These are phyloP conservation scores for Micromussa lordhowensis DNA, from an alignment of 92 coral and sea anemone genomes.

Conservation along the genomic window DNA sequence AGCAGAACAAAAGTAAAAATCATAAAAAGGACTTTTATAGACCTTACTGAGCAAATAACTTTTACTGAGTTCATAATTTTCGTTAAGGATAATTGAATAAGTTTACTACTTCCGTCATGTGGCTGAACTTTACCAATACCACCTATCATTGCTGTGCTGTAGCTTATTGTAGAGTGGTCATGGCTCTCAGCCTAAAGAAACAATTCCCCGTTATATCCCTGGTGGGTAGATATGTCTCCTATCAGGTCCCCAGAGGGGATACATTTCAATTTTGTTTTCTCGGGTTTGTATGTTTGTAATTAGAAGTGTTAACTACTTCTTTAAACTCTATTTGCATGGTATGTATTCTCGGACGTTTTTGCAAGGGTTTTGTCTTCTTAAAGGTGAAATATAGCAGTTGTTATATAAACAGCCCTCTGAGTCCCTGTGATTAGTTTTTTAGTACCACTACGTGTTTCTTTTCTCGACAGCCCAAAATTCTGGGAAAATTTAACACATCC, in stretches of 20 bases:
- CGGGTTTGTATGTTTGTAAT: background rate
- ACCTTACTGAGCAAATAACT: background rate
- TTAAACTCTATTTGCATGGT: background rate
- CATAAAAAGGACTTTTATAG: background rate
- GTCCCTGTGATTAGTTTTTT: background rate
- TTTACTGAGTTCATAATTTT: background rate
- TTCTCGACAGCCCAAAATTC: conserved; percentile 66
- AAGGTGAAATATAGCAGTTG: background rate
- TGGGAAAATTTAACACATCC: conserved; percentile 83
- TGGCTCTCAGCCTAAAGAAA: conserved; percentile 27
- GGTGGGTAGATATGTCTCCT: conserved; percentile 22
- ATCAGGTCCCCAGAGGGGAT: conserved; percentile 40
- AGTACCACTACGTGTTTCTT: background rate
- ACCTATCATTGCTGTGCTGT: background rate
- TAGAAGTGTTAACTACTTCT: background rate
- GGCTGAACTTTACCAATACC: conserved; percentile 27
- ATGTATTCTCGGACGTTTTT: background rate
- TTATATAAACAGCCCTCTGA: background rate
- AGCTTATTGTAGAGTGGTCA: conserved; percentile 24
- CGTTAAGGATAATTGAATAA: background rate
- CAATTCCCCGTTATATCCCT: conserved; percentile 25
- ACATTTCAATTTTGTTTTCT: background rate
- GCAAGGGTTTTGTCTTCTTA: background rate
- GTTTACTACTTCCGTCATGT: background rate
- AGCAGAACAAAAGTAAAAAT: background rate